Evolutionary conservation across 2,797 vertebrate species (phyloP).

Genomic region (Macropodus opercularis): DNA sequence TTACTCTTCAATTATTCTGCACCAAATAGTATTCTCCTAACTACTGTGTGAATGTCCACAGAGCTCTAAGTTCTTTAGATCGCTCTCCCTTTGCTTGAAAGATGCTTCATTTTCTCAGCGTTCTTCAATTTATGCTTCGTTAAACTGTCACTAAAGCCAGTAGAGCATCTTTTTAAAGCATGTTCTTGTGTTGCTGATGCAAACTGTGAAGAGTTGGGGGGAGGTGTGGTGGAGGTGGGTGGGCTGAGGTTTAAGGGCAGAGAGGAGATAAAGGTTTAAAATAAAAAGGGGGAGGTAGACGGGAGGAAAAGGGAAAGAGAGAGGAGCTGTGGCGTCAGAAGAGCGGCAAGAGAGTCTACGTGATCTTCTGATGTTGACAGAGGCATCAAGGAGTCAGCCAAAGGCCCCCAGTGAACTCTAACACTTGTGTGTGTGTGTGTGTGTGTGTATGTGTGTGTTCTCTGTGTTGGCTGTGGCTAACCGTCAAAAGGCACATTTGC

Average conservation of each 20-base stretch:
- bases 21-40: constrained; percentile 11
- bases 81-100: constrained; percentile 31
- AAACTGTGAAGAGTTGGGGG: constrained; percentile 41
- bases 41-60: constrained; percentile 15
- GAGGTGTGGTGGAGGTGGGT: constrained; percentile 14
- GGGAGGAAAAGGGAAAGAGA: constrained; percentile 38
- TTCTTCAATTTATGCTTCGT: constrained; percentile 46
- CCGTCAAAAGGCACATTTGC: constrained; percentile 7
- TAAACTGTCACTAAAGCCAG: constrained; percentile 50
- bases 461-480: not conserved
- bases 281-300: constrained; percentile 36
- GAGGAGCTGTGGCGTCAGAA: constrained; percentile 60
- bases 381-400: constrained; percentile 79
- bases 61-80: constrained; percentile 30
- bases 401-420: constrained; percentile 61
- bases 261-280: constrained; percentile 39
- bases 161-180: constrained; percentile 28
- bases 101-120: constrained; percentile 23
- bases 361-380: constrained; percentile 76
- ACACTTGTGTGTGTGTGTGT: constrained; percentile 30
- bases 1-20: constrained; percentile 39
- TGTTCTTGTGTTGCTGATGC: constrained; percentile 31
- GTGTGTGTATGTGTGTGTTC: constrained; percentile 7
- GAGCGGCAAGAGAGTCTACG: constrained; percentile 64
- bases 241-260: not conserved